These are phyloP conservation scores for Pogonus chalceus DNA, from an alignment of 1,140 invertebrate species.

Conservation along the genomic window DNA sequence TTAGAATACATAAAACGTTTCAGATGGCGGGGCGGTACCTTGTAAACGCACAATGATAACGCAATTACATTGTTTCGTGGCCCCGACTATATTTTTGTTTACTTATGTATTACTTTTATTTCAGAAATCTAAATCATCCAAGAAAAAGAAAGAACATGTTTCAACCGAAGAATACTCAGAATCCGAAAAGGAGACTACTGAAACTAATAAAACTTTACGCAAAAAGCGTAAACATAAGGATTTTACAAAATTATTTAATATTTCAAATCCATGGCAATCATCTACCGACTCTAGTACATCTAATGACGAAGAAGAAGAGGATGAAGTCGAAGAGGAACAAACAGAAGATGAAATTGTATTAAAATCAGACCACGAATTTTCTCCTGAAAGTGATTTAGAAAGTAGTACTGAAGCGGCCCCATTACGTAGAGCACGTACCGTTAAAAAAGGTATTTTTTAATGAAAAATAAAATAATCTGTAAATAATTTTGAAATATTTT, in stretches of 20 bases:
- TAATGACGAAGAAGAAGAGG: slow-evolving; percentile 48
- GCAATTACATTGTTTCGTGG: no score
- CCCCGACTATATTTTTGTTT: no score
- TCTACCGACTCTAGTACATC: slow-evolving; percentile 53
- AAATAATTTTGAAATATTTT: slow-evolving; percentile 12
- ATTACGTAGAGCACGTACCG: slow-evolving; percentile 56
- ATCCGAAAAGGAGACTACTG: slow-evolving; percentile 31
- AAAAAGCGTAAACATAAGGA: slow-evolving; percentile 48
- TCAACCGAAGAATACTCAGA: slow-evolving; percentile 30
- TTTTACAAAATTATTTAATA: slow-evolving; percentile 45
- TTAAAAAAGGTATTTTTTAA: slow-evolving; percentile 24
- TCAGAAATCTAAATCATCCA: slow-evolving; percentile 32
- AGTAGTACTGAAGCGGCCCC: slow-evolving; percentile 44
- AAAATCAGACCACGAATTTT: slow-evolving; percentile 86
- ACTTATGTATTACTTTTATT: no score
- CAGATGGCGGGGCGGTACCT: no score
- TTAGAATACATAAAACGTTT: no score
- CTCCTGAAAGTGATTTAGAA: slow-evolving; percentile 62
- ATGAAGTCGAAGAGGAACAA: slow-evolving; percentile 49
- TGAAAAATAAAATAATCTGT: background rate
- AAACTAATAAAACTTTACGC: slow-evolving; percentile 41
- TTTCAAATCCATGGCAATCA: slow-evolving; percentile 55
- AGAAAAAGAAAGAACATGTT: slow-evolving; percentile 31
- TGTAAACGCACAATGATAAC: no score
- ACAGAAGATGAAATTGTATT: slow-evolving; percentile 50